Percentiles rank a stretch among this genome's conserved stretches.
Evolutionary conservation across 2,113 vertebrate species (phyloP).

Genomic region (Fregata magnificens): DNA sequence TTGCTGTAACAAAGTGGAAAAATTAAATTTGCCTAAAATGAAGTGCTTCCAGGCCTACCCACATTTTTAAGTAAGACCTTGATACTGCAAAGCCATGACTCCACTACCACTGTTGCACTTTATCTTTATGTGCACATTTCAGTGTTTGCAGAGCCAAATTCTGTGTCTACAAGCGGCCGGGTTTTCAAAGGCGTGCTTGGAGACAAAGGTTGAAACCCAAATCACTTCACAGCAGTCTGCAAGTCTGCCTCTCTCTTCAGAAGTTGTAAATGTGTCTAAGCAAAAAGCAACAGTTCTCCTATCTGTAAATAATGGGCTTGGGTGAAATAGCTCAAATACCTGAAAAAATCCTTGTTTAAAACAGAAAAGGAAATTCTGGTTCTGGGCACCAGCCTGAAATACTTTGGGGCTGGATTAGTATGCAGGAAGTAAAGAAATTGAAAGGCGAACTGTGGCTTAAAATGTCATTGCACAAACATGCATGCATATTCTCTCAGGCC

Average conservation of each 20-base stretch:
- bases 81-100: not conserved
- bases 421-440: slow-evolving; percentile 21
- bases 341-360: not conserved
- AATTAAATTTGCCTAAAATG: not conserved
- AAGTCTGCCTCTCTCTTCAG: slow-evolving; percentile 9
- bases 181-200: slow-evolving; percentile 25
- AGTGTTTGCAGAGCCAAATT: not conserved
- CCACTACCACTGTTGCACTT: not conserved
- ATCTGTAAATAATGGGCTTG: not conserved
- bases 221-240: slow-evolving; percentile 23
- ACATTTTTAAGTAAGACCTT: not conserved
- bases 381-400: not conserved
- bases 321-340: not conserved
- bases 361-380: not conserved
- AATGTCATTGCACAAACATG: slow-evolving; percentile 61
- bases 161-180: not conserved
- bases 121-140: not conserved
- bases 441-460: slow-evolving; percentile 12
- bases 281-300: not conserved
- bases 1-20: not conserved
- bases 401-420: slow-evolving; percentile 30
- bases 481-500: slow-evolving; percentile 25
- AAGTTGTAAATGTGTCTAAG: slow-evolving; percentile 11
- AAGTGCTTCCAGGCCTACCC: not conserved
- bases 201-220: slow-evolving; percentile 49